phyloP scores from a whole-genome alignment of 2,113 vertebrate genomes.

The Oncorhynchus tshawytscha region DNA sequence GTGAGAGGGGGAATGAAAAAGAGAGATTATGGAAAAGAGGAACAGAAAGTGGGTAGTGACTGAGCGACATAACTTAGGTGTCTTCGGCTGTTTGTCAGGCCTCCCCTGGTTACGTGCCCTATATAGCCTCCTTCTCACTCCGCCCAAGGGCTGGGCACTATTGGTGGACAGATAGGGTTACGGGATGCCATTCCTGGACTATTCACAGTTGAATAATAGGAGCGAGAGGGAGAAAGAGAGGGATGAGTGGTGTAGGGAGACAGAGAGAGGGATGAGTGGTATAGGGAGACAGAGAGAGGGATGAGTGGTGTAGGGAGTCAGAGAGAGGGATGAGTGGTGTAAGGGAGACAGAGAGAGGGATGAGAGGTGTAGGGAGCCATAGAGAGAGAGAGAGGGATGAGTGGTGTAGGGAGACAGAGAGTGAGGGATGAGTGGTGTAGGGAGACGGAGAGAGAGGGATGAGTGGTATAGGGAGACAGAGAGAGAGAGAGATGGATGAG shows the following conservation, averaged over 20 bases:
- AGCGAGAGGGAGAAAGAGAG: conserved; percentile 16
- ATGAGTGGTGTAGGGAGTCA: too few relatives aligned
- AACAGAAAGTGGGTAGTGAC: conserved; percentile 53
- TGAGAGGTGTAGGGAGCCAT: too few relatives aligned
- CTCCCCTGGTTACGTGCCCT: conserved; percentile 89
- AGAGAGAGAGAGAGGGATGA: too few relatives aligned
- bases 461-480: too few relatives aligned
- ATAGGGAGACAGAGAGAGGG: too few relatives aligned
- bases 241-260: conserved; percentile 3
- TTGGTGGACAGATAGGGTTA: conserved; percentile 88
- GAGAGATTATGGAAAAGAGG: conserved; percentile 35
- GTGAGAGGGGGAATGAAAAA: neutral
- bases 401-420: too few relatives aligned
- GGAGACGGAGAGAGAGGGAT: too few relatives aligned
- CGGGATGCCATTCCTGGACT: conserved; percentile 85
- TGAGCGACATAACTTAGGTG: conserved; percentile 90
- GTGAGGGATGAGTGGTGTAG: too few relatives aligned
- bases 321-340: too few relatives aligned
- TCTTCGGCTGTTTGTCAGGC: conserved; percentile 89
- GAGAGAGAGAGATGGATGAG: too few relatives aligned
- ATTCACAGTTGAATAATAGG: conserved; percentile 79
- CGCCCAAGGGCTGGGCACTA: conserved; percentile 73
- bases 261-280: neutral
- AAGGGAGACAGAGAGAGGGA: too few relatives aligned
- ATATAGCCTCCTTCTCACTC: conserved; percentile 77